Evolutionary conservation across 2,113 vertebrate species (phyloP), one percentile per base, ranked within the genome.

Genomic region (Ailuropoda melanoleuca): DNA sequence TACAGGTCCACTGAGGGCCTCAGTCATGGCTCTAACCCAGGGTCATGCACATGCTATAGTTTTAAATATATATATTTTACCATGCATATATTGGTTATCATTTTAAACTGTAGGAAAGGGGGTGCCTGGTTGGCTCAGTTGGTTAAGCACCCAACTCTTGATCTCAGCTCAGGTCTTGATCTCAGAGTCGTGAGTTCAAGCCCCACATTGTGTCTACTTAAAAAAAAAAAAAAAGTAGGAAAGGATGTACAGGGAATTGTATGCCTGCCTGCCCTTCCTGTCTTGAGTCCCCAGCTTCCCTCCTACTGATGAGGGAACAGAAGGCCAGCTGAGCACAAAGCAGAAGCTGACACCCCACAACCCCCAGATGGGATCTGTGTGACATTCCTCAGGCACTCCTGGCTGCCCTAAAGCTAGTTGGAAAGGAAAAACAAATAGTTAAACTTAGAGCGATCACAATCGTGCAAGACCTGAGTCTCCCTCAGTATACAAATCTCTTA

Each of bases 31-130:
- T 29, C 10, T 39, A 81, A 75, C n/a, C 26, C 17, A 82, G 29
- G 11, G 2, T 83, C 19, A 78, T 14, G 4, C 2, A 70, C 10
- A n/a, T 21, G 8, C 6, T 39, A 19, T 72, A 84, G 81, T 85
- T 93, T 58, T 39, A 85, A 95, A 72, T 83, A 83, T n/a, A 34
- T 43, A 93, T 93, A 46, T 95, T 88, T 88, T 68, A 62, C 1
- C 24, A 34, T 26, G 3, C 1, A 12, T 43, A 26, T 46, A 21
- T 68, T 55, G 26, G 29, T 88, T 29, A 50, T 31, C 23, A 15
- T 72, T 91, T 60, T 60, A 31, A 60, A 21, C 70, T 26, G 9
- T 74, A 72, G 29, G 17, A n/a, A 78, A 58, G 0, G 68, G 68
- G 8, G 3, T 24, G 23, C 56, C 23, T 58, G 56, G 8, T 21